Base-by-base conservation (phyloP, 2,797 vertebrate species). In the Myripristis murdjan region DNA sequence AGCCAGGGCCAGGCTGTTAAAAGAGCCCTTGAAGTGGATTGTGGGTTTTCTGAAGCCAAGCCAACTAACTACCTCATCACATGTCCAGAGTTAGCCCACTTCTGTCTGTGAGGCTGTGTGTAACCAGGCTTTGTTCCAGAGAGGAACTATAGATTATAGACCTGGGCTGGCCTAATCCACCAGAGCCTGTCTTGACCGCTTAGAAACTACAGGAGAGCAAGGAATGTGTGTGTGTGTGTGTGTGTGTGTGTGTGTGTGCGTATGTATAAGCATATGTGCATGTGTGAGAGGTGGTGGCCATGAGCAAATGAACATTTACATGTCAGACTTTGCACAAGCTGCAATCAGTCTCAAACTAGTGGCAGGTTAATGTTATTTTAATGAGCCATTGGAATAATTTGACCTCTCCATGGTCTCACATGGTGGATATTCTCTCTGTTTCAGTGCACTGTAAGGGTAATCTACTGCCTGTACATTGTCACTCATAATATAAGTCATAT, bases 11-110 rank as follows among this genome's bases (percentile, higher is more conserved):
- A 26, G 24, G 11, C 61, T 39, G 6, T 24, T 37, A 44, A 39
- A 20, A 53, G 18, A 56, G 24, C 23, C 39, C 73, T 46, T 58
- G 49, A 62, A 58, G 60, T 62, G 64, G 55, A 35, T 48, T 49
- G 33, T 44, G 54, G 33, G 12, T 58, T 51, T 54, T 52, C 44
- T 76, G 64, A 60, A 58, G 53, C 28, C 47, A 20, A 7, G 71
- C 63, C 73, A 82, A 59, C 44, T 73, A 43, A 57, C 62, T 51
- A 60, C 53, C 35, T 44, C 58, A 65, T 22, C 55, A 62, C 68
- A 77, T 44, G 49, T 54, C 73, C 33, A 63, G 35, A 44, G 58
- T 46, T 48, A 56, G 46, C 26, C 60, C 51, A 65, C 53, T 56
- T 77, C 9, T 26, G 46, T 15, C 56, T 49, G 12, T 16, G 56